These are phyloP conservation scores for Ctenopoma multispine DNA, from an alignment of 2,797 vertebrate genomes.

Conservation along the genomic window DNA sequence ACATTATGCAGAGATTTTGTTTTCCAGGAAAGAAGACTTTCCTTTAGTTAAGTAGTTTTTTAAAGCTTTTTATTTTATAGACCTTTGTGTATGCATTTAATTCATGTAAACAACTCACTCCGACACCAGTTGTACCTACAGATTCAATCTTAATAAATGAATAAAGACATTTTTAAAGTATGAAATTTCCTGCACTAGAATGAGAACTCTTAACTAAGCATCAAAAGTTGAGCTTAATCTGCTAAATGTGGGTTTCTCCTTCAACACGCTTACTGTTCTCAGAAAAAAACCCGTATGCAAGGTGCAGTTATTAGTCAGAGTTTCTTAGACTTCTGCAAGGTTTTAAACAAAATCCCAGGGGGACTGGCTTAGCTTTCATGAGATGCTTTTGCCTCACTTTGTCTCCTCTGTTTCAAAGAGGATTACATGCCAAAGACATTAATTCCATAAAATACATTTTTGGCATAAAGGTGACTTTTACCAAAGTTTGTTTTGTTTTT, in stretches of 20 bases:
- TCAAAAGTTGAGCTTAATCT: conserved; percentile 49
- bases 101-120: conserved; percentile 11
- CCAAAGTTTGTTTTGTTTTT: conserved; percentile 1
- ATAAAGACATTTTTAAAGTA: conserved; percentile 15
- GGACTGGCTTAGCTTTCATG: conserved; percentile 68
- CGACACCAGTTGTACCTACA: conserved; percentile 6
- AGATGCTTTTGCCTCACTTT: conserved; percentile 62
- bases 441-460: conserved; percentile 59
- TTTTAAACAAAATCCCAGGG: conserved; percentile 68
- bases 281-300: conserved; percentile 56
- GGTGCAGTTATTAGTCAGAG: conserved; percentile 71
- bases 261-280: conserved; percentile 39
- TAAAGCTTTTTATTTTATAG: conserved; percentile 7
- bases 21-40: conserved; percentile 47
- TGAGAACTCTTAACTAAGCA: conserved; percentile 26
- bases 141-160: conserved; percentile 27
- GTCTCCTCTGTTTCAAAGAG: conserved; percentile 69
- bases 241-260: conserved; percentile 47
- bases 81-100: conserved; percentile 18
- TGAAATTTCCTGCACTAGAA: conserved; percentile 34
- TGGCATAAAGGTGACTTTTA: conserved; percentile 64
- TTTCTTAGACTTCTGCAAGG: conserved; percentile 70
- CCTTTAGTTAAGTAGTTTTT: conserved; percentile 30
- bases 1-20: conserved; percentile 61
- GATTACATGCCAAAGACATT: conserved; percentile 75